Evolutionary conservation across 2,888 invertebrate species (phyloP).

Genomic region (Vandiemenella viatica): DNA sequence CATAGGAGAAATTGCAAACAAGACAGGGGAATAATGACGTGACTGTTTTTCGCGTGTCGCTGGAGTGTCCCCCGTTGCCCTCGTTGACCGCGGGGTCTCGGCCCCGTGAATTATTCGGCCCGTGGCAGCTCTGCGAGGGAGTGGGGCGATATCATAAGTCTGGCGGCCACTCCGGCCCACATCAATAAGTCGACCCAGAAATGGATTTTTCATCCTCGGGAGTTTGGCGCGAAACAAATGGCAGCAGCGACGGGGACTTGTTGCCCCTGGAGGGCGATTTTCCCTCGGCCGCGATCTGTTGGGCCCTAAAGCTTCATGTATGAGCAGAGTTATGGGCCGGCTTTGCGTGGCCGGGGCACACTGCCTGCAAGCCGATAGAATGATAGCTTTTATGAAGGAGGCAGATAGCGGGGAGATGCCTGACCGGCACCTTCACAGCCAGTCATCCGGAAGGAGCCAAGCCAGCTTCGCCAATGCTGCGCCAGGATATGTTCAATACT

Average conservation of each 20-base stretch:
- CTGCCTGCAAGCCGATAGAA: slow-evolving; percentile 3
- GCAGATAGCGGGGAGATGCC: background rate
- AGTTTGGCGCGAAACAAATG: slow-evolving; percentile 10
- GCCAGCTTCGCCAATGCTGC: no score
- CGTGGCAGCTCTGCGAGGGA: no score
- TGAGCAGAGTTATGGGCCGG: slow-evolving; percentile 13
- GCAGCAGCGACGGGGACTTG: slow-evolving; percentile 2
- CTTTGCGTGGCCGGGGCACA: slow-evolving; percentile 5
- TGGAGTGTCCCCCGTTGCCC: no score
- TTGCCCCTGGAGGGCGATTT: slow-evolving; percentile 12
- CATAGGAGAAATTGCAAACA: no score
- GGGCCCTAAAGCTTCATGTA: slow-evolving; percentile 8
- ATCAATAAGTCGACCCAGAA: slow-evolving; percentile 34
- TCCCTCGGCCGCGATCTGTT: slow-evolving; percentile 7
- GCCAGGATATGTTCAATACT: no score
- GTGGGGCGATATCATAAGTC: slow-evolving; percentile 8
- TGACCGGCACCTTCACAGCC: no score
- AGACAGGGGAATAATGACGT: no score
- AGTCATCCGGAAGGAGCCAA: no score
- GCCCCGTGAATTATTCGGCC: no score
- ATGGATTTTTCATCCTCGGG: slow-evolving; percentile 33
- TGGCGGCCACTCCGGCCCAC: slow-evolving; percentile 24
- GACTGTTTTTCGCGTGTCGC: no score
- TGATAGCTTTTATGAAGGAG: slow-evolving; percentile 14
- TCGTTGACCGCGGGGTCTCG: no score